These are phyloP conservation scores for Artibeus jamaicensis DNA, from an alignment of 2,797 vertebrate species.

Conservation along the genomic window DNA sequence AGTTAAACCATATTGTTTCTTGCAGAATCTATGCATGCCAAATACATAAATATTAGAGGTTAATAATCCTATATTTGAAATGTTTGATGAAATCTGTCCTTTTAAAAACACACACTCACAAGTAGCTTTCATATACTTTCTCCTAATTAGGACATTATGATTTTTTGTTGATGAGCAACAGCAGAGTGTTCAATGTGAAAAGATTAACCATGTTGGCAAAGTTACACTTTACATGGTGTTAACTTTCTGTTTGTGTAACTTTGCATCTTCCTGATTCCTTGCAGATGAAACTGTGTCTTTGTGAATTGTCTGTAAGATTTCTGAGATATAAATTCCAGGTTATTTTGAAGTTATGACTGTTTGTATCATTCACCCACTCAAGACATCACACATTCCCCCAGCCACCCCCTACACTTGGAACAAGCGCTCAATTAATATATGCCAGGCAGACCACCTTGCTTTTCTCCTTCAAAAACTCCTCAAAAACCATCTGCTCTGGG, in stretches of 20 bases:
- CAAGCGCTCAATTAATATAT: conserved; percentile 73
- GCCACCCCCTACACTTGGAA: conserved; percentile 76
- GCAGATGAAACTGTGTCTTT: conserved; percentile 42
- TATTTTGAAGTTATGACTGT: conserved; percentile 76
- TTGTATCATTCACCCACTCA: conserved; percentile 74
- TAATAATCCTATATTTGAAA: not conserved
- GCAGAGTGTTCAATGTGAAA: conserved; percentile 15
- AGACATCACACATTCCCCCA: conserved; percentile 72
- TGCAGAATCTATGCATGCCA: not conserved
- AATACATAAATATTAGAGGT: not conserved
- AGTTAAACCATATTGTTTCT: not conserved
- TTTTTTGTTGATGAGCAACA: not conserved
- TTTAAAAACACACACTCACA: not conserved
- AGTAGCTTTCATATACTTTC: not conserved
- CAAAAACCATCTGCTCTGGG: conserved; percentile 78
- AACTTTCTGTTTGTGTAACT: conserved; percentile 33
- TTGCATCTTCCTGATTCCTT: conserved; percentile 27
- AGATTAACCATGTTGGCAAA: not conserved
- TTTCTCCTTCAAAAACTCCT: conserved; percentile 78
- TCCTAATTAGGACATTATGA: conserved; percentile 23
- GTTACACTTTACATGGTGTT: not conserved
- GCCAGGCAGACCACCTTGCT: conserved; percentile 79
- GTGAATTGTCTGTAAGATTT: conserved; percentile 56
- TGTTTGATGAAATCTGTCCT: not conserved
- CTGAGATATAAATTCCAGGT: conserved; percentile 69